Evolutionary conservation across 1,140 invertebrate genomes (phyloP), one percentile per base, ranked within the genome.

Genomic region (Papilio glaucus): DNA sequence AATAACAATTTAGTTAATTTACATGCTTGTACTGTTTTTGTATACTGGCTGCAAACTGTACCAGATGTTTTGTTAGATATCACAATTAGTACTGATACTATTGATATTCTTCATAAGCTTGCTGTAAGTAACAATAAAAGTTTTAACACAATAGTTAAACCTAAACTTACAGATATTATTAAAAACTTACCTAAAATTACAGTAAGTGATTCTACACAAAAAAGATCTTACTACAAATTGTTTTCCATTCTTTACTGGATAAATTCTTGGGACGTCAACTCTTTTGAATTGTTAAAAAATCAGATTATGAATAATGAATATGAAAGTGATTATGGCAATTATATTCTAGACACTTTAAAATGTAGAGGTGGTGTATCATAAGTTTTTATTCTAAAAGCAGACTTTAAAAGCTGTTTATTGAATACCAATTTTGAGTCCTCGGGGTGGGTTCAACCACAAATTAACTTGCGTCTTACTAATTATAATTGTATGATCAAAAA

Each of bases 41-140:
- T 90, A 67, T 74, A 73, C 24, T 94, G 94, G 93, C 74, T 94
- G 1, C 85, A 82, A 65, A 85, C 89, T 61, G 78, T 94, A 49
- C 91, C 93, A 3, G 85, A 93, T 73, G 92, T 94, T 62, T 85
- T 94, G 41, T 83, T 93, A 33, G 76, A 87, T 60, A 73, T 86
- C 38, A 78, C 83, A 49, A 75, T 94, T 63, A 86, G 86, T 63
- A 61, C 77, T 8, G 83, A 92, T 79, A 90, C 90, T 24, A 80
- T 94, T 53, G 76, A 93, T 76, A 93, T 93, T 12, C 80, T 94
- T 63, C 86, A 91, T 24, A 85, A 85, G 72, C 93, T 94, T 87
- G 89, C 90, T 26, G 85, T 89, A 41, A 85, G 85, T 38, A 91
- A 90, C 71, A 93, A 92, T 71, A 76, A 82, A 71, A 73, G 82